Conservation (phyloP, 2,113 vertebrate genomes). For the Indicator maculatus region DNA sequence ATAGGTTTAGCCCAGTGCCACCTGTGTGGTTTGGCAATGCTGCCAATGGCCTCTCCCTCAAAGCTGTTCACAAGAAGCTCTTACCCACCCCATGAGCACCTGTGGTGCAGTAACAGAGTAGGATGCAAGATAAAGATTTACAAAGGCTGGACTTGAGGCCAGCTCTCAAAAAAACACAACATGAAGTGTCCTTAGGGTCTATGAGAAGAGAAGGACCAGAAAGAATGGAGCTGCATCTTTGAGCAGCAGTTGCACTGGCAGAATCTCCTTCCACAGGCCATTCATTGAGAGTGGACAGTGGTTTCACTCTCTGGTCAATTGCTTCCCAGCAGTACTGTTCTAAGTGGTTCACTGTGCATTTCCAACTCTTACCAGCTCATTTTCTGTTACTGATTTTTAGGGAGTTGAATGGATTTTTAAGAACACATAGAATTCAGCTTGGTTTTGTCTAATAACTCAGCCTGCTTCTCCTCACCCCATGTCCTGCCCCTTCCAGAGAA, state of each 20-base stretch:
- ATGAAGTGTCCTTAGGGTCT: not conserved
- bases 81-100: not conserved
- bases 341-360: not conserved
- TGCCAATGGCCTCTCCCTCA: not conserved
- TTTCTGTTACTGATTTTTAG: not conserved
- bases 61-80: not conserved
- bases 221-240: not conserved
- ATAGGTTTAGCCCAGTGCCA: not conserved
- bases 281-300: rapidly evolving
- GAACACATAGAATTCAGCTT: not conserved
- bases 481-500: not conserved
- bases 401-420: not conserved
- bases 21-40: not conserved
- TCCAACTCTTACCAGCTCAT: not conserved
- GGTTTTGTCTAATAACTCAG: not conserved
- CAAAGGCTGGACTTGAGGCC: not conserved
- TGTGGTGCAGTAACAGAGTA: not conserved
- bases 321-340: not conserved
- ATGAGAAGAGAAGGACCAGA: not conserved
- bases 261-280: not conserved
- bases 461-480: not conserved
- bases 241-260: rapidly evolving
- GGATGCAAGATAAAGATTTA: not conserved
- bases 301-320: not conserved
- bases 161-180: not conserved